Evolutionary conservation across 1,140 invertebrate genomes (phyloP).

Genomic region (Procambarus virginalis): DNA sequence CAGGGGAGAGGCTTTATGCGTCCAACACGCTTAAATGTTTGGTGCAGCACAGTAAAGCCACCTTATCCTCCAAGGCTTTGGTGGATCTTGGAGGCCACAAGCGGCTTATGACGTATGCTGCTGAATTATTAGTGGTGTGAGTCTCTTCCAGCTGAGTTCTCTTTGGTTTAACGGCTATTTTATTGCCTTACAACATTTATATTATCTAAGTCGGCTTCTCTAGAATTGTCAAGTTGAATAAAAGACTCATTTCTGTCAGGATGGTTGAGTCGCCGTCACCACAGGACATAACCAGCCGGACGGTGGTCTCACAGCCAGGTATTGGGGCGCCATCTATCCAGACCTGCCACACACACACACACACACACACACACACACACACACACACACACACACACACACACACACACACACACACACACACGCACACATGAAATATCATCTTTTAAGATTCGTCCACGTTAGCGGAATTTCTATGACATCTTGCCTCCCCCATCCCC

Average conservation of each 20-base stretch:
- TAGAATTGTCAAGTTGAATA: too few relatives aligned
- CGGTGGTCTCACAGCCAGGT: too few relatives aligned
- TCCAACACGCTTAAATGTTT: too few relatives aligned
- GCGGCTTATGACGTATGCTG: background rate
- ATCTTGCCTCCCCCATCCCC: background rate
- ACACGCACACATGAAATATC: background rate
- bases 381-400: too few relatives aligned
- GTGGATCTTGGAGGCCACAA: background rate
- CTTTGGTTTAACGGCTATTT: too few relatives aligned
- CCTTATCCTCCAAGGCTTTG: background rate
- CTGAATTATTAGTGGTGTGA: background rate
- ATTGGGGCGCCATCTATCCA: background rate
- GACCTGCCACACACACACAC: background rate
- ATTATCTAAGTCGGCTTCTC: background rate
- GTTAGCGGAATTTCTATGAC: conserved; percentile 2
- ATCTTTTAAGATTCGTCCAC: conserved; percentile 1
- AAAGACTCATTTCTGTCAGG: too few relatives aligned
- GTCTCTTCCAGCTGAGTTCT: background rate
- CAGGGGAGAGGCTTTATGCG: too few relatives aligned
- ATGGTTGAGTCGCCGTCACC: too few relatives aligned
- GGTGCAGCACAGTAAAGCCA: background rate
- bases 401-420: background rate
- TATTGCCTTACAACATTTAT: background rate
- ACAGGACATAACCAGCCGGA: too few relatives aligned
- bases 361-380: background rate